Conservation (phyloP, 1,140 invertebrate species). For the Ostrea denselamellosa region DNA sequence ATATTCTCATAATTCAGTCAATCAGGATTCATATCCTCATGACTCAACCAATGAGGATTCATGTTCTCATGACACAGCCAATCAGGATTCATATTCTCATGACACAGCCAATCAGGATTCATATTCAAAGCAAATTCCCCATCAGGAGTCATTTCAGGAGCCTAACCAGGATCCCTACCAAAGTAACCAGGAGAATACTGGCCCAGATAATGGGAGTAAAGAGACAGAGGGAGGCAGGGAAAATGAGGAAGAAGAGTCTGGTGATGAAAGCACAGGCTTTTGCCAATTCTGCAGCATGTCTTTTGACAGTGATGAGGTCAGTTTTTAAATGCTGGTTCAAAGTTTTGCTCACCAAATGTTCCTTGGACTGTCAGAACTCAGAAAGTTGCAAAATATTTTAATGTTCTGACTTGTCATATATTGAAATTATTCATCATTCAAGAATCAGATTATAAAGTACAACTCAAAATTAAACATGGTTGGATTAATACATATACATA, state of each 20-base stretch:
- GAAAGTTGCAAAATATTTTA: too few relatives aligned
- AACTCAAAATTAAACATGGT: too few relatives aligned
- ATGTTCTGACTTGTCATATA: too few relatives aligned
- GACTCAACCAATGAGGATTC: neutral
- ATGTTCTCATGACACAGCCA: neutral
- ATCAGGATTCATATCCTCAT: neutral
- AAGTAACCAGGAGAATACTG: neutral
- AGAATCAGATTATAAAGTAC: too few relatives aligned
- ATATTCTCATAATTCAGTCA: neutral
- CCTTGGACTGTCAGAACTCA: too few relatives aligned
- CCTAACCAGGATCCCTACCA: neutral
- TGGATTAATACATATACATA: too few relatives aligned
- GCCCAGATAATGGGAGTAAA: neutral
- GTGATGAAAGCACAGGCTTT: conserved; percentile 56
- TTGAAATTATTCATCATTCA: too few relatives aligned
- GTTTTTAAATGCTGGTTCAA: neutral
- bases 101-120: neutral
- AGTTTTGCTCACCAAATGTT: too few relatives aligned
- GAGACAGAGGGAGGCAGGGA: neutral
- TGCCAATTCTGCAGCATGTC: conserved; percentile 58
- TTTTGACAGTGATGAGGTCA: conserved; percentile 54
- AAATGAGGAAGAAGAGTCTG: conserved; percentile 42
- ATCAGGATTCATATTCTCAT: neutral
- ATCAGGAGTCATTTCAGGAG: neutral
- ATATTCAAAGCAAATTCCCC: neutral